Conservation (phyloP, 2,797 vertebrate species). For the Setipinna tenuifilis region DNA sequence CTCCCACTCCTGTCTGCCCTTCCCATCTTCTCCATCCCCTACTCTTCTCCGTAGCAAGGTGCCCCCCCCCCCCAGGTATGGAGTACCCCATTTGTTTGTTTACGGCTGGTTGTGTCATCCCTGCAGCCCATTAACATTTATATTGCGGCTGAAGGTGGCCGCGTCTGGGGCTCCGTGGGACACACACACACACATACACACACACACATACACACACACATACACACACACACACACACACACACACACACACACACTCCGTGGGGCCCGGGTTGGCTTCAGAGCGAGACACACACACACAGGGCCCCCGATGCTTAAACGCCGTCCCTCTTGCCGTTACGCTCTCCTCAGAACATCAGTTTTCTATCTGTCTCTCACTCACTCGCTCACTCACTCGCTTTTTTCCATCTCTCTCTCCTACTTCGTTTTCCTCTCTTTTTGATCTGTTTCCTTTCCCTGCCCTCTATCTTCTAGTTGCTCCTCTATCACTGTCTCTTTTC, state of each 20-base stretch:
- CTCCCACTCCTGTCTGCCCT: slow-evolving; percentile 53
- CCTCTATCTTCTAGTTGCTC: no score
- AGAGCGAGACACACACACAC: slow-evolving; percentile 72
- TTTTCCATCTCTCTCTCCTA: neutral
- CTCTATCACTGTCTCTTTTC: no score
- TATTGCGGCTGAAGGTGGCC: slow-evolving; percentile 82
- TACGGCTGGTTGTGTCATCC: slow-evolving; percentile 75
- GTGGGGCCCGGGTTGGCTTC: slow-evolving; percentile 23
- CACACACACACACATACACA: no score
- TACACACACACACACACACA: no score
- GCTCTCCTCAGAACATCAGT: slow-evolving; percentile 6
- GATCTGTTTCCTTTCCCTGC: neutral
- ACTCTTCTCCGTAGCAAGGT: slow-evolving; percentile 61
- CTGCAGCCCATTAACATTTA: slow-evolving; percentile 85
- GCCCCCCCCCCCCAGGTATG: slow-evolving; percentile 60
- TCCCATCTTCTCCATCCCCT: neutral
- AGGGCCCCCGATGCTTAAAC: neutral
- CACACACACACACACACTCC: no score
- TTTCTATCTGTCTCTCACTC: slow-evolving; percentile 61
- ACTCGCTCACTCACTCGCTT: neutral
- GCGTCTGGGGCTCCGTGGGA: slow-evolving; percentile 74
- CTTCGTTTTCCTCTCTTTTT: neutral
- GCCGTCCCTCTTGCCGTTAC: slow-evolving; percentile 53
- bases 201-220: neutral
- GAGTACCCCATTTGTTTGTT: slow-evolving; percentile 80